These are phyloP conservation scores for Myiopsitta monachus DNA, from an alignment of 2,113 vertebrate species.

Conservation along the genomic window DNA sequence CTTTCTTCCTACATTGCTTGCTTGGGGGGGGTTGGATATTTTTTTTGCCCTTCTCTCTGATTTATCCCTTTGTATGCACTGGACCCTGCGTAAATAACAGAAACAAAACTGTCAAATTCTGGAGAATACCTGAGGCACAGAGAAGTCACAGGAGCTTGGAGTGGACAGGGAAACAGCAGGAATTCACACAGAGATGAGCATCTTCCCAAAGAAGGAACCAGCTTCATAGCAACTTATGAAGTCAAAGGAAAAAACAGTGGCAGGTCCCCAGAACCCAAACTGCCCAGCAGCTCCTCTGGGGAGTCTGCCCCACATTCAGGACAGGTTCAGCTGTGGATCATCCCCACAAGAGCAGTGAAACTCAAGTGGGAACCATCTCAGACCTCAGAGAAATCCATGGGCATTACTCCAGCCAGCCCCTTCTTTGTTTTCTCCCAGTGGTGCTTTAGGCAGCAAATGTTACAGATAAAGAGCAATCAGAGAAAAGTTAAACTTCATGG, in stretches of 20 bases:
- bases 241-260: neutral
- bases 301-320: neutral
- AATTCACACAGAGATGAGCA: neutral
- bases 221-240: rapidly evolving
- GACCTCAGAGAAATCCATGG: rapidly evolving
- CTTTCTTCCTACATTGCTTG: neutral
- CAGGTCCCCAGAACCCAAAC: rapidly evolving
- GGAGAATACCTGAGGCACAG: neutral
- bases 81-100: neutral
- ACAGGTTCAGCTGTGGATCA: neutral
- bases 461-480: neutral
- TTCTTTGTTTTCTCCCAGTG: rapidly evolving
- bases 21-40: neutral
- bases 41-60: neutral
- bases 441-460: rapidly evolving
- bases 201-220: neutral
- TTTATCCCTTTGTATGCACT: neutral
- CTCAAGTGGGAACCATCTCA: neutral
- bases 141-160: rapidly evolving
- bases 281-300: neutral
- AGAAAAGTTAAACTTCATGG: neutral
- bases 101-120: neutral
- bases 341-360: neutral
- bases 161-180: neutral
- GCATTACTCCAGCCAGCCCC: neutral